Percentiles rank a stretch among this genome's conserved stretches.
Conservation (phyloP, 1,140 invertebrate genomes). For the Tetragnatha versicolor region DNA sequence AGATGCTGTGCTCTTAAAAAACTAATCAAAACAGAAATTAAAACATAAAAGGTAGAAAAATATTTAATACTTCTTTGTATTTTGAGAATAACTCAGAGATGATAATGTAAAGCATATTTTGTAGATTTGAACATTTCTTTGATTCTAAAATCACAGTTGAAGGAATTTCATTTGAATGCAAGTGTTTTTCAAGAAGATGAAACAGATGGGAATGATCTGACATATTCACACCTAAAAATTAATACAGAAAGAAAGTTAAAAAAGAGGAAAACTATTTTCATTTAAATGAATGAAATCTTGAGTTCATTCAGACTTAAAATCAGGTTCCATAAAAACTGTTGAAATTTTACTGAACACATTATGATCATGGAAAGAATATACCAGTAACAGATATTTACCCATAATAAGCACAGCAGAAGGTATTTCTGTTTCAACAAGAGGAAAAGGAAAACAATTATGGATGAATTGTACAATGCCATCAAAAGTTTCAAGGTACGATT, state of each 20-base stretch:
- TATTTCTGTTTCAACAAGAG: conserved; percentile 1
- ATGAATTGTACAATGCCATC: conserved; percentile 20
- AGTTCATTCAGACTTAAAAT: neutral
- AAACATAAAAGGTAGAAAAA: neutral
- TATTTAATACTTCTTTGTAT: neutral
- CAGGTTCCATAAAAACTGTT: neutral
- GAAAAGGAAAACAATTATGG: neutral
- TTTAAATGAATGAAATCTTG: neutral
- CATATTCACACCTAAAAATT: conserved; percentile 32
- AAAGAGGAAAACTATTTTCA: neutral
- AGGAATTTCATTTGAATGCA: neutral
- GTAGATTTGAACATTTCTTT: neutral
- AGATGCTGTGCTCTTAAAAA: neutral
- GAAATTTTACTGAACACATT: neutral
- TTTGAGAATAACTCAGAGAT: neutral
- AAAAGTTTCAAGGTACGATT: conserved; percentile 17
- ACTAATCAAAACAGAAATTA: neutral
- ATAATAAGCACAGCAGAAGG: conserved; percentile 30
- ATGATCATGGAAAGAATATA: neutral
- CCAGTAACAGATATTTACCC: neutral
- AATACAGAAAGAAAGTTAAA: neutral
- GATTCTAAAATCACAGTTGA: conserved; percentile 14
- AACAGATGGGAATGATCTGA: conserved; percentile 22
- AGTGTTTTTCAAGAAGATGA: neutral
- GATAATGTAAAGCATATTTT: conserved; percentile 8